These are phyloP conservation scores for Stratiolaelaps scimitus DNA, from an alignment of 1,140 invertebrate genomes.

Conservation along the genomic window DNA sequence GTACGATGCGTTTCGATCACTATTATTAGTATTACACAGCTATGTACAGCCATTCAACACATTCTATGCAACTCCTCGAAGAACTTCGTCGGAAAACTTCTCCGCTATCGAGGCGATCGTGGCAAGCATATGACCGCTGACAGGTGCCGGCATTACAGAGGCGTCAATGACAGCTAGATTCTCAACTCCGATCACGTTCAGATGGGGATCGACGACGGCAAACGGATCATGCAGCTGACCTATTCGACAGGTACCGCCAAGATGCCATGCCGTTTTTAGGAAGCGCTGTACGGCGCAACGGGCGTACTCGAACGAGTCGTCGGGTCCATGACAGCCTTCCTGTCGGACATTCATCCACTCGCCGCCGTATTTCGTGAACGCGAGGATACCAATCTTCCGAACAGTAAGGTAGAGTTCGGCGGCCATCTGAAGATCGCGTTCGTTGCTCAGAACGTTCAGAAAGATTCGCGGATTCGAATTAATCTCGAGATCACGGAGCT, in stretches of 20 bases:
- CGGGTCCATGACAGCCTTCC: constrained; percentile 5
- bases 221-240: constrained; percentile 9
- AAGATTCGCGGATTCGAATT: constrained; percentile 15
- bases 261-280: constrained; percentile 24
- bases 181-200: constrained; percentile 21
- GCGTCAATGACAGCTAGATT: constrained; percentile 24
- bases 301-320: constrained; percentile 22
- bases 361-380: neutral
- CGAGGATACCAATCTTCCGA: constrained; percentile 4
- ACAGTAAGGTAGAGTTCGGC: constrained; percentile 15
- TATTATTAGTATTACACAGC: too few relatives aligned
- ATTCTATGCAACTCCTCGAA: neutral
- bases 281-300: constrained; percentile 14
- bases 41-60: too few relatives aligned
- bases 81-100: constrained; percentile 7
- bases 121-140: constrained; percentile 27
- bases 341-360: constrained; percentile 16
- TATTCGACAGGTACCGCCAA: constrained; percentile 4
- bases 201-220: constrained; percentile 2
- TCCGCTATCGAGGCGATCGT: constrained; percentile 9
- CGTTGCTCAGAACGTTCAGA: constrained; percentile 15
- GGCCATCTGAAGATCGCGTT: constrained; percentile 21
- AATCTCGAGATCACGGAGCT: constrained; percentile 8
- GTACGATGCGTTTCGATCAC: too few relatives aligned
- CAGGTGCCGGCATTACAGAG: constrained; percentile 12